Conservation (phyloP, 2,888 invertebrate genomes). For the Mythimna impura region DNA sequence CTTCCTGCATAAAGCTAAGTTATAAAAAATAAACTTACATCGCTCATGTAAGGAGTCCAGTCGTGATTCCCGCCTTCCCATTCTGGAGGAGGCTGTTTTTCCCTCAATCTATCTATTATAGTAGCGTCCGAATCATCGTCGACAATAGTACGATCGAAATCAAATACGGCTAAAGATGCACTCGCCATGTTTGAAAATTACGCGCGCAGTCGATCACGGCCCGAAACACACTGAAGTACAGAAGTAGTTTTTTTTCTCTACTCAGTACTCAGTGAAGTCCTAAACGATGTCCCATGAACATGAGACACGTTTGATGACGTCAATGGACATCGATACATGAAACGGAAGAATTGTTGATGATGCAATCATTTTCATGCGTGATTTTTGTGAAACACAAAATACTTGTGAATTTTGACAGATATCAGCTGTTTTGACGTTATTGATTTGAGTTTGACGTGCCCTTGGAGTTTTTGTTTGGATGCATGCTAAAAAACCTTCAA, state of each 20-base stretch:
- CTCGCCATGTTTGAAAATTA: conserved; percentile 72
- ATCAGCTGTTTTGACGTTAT: conserved; percentile 58
- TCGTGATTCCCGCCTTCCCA: conserved; percentile 82
- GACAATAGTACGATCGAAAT: conserved; percentile 87
- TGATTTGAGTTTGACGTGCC: conserved; percentile 49
- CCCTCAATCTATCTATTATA: conserved; percentile 82
- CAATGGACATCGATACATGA: conserved; percentile 43
- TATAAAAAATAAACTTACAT: conserved; percentile 76
- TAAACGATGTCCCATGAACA: conserved; percentile 32
- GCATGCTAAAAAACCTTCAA: neutral
- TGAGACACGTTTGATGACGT: conserved; percentile 55
- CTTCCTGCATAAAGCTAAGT: neutral
- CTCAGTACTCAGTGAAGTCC: conserved; percentile 29
- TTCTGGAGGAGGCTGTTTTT: conserved; percentile 84
- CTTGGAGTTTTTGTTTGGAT: conserved; percentile 46
- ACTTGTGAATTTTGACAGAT: conserved; percentile 53
- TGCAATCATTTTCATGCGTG: conserved; percentile 65
- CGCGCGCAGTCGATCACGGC: conserved; percentile 69
- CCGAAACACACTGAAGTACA: conserved; percentile 65
- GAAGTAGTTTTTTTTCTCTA: conserved; percentile 11
- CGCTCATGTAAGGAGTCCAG: conserved; percentile 88
- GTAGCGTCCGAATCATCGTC: conserved; percentile 86
- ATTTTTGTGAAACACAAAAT: conserved; percentile 31
- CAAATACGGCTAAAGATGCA: conserved; percentile 82
- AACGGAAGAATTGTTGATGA: conserved; percentile 58